Percentiles rank a stretch among this genome's conserved stretches.
phyloP scores from a whole-genome alignment of 2,797 vertebrate genomes.

The Platalea minor region DNA sequence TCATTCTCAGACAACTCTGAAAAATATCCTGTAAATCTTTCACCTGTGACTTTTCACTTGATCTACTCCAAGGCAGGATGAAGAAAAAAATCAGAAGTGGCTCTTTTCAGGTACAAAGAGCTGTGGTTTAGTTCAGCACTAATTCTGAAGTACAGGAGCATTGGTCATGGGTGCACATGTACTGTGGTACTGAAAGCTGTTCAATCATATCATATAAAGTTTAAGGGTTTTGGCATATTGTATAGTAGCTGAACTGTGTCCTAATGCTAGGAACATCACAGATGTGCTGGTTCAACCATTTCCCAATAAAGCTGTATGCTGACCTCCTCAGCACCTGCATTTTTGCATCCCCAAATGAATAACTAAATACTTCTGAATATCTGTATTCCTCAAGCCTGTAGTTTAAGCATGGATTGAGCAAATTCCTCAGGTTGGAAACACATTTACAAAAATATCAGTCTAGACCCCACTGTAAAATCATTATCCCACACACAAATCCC shows the following conservation, averaged over 20 bases:
- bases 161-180: too few relatives aligned
- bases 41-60: background rate
- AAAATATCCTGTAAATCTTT: background rate
- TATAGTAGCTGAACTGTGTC: background rate
- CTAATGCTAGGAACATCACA: background rate
- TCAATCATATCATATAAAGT: background rate
- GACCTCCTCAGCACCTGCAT: background rate
- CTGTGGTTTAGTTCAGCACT: background rate
- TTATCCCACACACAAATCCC: background rate
- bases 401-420: background rate
- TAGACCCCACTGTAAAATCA: background rate
- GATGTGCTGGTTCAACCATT: background rate
- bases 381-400: background rate
- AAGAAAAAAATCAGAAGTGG: background rate
- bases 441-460: background rate
- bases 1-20: background rate
- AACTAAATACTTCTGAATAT: background rate
- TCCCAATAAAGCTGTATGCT: background rate
- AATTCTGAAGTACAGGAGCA: background rate
- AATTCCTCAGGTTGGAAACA: conserved; percentile 24
- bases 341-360: background rate
- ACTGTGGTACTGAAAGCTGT: fast-evolving
- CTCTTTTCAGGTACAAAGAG: background rate
- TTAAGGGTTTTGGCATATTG: background rate
- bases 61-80: background rate